Conservation (phyloP, 2,888 invertebrate genomes). For the Mesorhabditis spiculigera region DNA sequence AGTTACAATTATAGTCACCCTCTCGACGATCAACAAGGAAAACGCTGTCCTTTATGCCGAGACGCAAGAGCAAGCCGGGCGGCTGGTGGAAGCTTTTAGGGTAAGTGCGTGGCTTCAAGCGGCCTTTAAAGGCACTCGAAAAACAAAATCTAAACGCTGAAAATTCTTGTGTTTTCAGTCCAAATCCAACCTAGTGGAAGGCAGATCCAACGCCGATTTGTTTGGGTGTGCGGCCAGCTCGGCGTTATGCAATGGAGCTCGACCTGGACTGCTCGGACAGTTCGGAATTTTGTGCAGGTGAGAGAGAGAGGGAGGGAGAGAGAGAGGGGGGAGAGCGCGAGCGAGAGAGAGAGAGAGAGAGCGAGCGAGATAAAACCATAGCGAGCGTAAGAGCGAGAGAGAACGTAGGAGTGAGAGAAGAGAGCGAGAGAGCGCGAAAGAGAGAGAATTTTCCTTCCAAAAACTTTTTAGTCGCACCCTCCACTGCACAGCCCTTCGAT, state of each 20-base stretch:
- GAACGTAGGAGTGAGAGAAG: too few relatives aligned
- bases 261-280: not conserved
- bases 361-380: too few relatives aligned
- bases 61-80: slow-evolving; percentile 69
- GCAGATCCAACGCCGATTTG: not conserved
- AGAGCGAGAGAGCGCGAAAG: not conserved
- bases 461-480: not conserved
- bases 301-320: too few relatives aligned
- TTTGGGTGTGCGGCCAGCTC: not conserved
- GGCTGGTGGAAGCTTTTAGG: slow-evolving; percentile 33
- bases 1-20: slow-evolving; percentile 67
- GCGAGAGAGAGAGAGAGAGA: too few relatives aligned
- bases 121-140: not conserved
- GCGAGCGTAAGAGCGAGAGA: too few relatives aligned
- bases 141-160: too few relatives aligned
- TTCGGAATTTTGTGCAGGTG: not conserved
- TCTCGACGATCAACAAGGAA: slow-evolving; percentile 75
- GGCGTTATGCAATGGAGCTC: not conserved
- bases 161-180: too few relatives aligned
- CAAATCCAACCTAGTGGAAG: too few relatives aligned
- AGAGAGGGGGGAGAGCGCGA: too few relatives aligned
- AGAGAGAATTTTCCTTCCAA: not conserved
- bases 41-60: slow-evolving; percentile 87
- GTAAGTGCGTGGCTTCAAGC: slow-evolving; percentile 3
- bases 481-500: not conserved